Conservation (phyloP, 1,140 invertebrate species). For the Zaprionus capensis region DNA sequence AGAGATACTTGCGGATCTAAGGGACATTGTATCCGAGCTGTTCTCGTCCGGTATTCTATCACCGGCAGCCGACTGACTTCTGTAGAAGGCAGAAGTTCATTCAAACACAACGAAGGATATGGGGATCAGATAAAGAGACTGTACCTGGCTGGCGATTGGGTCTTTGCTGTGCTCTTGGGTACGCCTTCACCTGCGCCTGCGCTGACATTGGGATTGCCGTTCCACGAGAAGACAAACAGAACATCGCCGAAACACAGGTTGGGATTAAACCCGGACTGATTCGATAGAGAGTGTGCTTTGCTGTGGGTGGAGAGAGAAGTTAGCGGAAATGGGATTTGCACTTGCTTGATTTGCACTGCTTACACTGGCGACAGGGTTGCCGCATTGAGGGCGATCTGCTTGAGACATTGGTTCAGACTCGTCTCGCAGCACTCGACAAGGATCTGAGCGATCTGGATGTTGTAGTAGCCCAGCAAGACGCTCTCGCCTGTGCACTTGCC, state of each 20-base stretch:
- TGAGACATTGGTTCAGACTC: constrained; percentile 91
- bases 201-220: constrained; percentile 75
- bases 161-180: constrained; percentile 35
- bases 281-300: constrained; percentile 85
- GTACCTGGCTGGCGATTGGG: constrained; percentile 50
- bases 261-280: constrained; percentile 94
- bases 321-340: neutral
- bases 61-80: constrained; percentile 21
- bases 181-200: constrained; percentile 36
- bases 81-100: neutral
- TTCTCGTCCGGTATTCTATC: constrained; percentile 45
- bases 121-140: neutral
- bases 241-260: constrained; percentile 95
- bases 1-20: constrained; percentile 41
- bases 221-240: constrained; percentile 92
- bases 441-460: constrained; percentile 91
- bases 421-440: constrained; percentile 92
- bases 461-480: constrained; percentile 90
- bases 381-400: constrained; percentile 89
- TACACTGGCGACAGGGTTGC: constrained; percentile 86
- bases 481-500: constrained; percentile 86
- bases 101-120: neutral
- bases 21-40: constrained; percentile 41
- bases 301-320: constrained; percentile 77
- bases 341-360: constrained; percentile 35